Percentiles rank a stretch among this genome's conserved stretches.
Conservation (phyloP, 2,888 invertebrate species). For the Trachelus stipa region DNA sequence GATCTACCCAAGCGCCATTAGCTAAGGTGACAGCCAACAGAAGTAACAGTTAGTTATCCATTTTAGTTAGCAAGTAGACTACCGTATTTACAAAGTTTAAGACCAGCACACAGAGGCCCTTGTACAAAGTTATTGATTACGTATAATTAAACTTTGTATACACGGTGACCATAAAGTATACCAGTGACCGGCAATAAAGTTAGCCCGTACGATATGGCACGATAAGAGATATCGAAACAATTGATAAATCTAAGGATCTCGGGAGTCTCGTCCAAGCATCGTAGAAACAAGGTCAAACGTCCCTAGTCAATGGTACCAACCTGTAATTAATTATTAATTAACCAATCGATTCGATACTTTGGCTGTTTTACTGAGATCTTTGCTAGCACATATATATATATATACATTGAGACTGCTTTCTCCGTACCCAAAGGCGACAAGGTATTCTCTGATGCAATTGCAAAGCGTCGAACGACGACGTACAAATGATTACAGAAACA, state of each 20-base stretch:
- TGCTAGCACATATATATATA: background rate
- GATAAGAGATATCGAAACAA: background rate
- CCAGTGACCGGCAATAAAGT: background rate
- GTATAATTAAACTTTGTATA: background rate
- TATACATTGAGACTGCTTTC: background rate
- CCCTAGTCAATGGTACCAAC: background rate
- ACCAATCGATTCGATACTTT: background rate
- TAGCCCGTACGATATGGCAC: background rate
- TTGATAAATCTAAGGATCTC: background rate
- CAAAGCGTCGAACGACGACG: constrained; percentile 23
- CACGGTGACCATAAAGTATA: background rate
- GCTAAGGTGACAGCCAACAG: background rate
- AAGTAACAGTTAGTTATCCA: background rate
- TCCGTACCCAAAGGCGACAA: background rate
- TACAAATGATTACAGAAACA: constrained; percentile 22
- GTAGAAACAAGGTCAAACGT: background rate
- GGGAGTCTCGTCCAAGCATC: background rate
- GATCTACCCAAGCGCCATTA: background rate
- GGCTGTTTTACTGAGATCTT: background rate
- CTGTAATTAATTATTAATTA: background rate
- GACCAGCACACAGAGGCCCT: background rate
- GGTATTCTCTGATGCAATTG: background rate
- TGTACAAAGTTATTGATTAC: background rate
- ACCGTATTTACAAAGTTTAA: background rate
- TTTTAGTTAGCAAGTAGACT: background rate